Evolutionary conservation across 2,888 invertebrate species (phyloP), one percentile per base, ranked within the genome.

Genomic region (Scaptomyza polygonia): DNA sequence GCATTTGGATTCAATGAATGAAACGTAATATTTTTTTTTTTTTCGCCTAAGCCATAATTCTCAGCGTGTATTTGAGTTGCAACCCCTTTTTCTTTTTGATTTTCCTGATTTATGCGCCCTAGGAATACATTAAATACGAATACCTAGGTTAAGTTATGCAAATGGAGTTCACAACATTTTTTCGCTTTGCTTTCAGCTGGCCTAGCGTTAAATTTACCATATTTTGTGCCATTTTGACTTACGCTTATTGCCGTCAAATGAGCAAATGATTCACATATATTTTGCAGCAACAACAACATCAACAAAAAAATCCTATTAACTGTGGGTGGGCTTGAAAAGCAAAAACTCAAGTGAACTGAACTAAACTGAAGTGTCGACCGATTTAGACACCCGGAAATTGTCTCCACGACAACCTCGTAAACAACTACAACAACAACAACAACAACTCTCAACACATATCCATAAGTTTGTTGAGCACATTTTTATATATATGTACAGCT

Each of bases 361-460:
- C 21, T 21, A 21, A 21, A 21, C 21, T 65, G 71, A 27, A 58
- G 44, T 56, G 48, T 55, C 47, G 56, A 65, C 85, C 77, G 83
- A 77, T 77, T 81, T 83, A 79, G 81, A 86, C 63, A 86, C 86
- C 81, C 82, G 82, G 82, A 82, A 82, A 86, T 80, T 71, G 86
- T 76, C 84, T 47, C 43, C 64, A 64, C 68, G 56, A 27, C 43
- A 43, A 56, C 43, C 57, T 21, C 49, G 34, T 25, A 21, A 53
- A 61, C 36, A 47, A 30, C 54, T 30, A 27, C 30, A 45, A 56
- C 53, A 25, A 25, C 25, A 25, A 25, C 25, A 25, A 25, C 25
- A 25, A 25, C 25, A 25, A 25, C 25, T 42, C 47, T 11, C 18
- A 18, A 34, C 29, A 54, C 49, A 27, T 27, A 47, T 29, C 29